Evolutionary conservation across 2,888 invertebrate species (phyloP).

Genomic region (Pachymerium ferrugineum): DNA sequence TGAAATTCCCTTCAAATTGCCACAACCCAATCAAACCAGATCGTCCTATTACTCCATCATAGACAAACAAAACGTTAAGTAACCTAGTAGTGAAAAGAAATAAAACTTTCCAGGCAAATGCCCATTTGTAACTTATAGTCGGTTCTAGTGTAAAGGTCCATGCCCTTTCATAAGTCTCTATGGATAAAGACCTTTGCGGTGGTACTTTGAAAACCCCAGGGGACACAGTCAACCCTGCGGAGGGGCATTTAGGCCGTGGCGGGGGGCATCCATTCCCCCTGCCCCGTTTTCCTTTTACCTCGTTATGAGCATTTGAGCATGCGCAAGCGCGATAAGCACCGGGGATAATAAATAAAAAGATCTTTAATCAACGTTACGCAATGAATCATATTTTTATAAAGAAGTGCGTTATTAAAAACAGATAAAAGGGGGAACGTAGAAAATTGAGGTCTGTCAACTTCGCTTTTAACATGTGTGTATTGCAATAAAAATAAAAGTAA

Average conservation of each 20-base stretch:
- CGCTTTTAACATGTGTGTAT: too few species aligned
- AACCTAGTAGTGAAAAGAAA: not conserved
- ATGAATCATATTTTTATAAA: too few species aligned
- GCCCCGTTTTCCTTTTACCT: not conserved
- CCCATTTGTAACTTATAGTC: not conserved
- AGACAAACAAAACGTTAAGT: not conserved
- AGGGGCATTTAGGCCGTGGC: slow-evolving; percentile 2
- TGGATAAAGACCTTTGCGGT: slow-evolving; percentile 18
- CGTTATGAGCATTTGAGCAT: not conserved
- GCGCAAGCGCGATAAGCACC: not conserved
- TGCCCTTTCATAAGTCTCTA: slow-evolving; percentile 8
- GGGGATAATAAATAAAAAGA: not conserved
- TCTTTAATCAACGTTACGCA: not conserved
- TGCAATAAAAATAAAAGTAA: too few species aligned
- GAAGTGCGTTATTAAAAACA: not conserved
- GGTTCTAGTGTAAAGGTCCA: not conserved
- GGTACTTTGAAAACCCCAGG: slow-evolving; percentile 21
- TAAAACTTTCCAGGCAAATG: slow-evolving; percentile 3
- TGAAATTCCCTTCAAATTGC: not conserved
- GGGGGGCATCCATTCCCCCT: not conserved
- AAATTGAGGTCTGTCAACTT: too few species aligned
- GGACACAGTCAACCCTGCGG: slow-evolving; percentile 11
- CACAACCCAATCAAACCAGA: not conserved
- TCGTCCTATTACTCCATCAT: too few species aligned
- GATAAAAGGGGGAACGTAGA: not conserved